These are phyloP conservation scores for Diplolepis rosae DNA, from an alignment of 2,888 invertebrate species.

Conservation along the genomic window DNA sequence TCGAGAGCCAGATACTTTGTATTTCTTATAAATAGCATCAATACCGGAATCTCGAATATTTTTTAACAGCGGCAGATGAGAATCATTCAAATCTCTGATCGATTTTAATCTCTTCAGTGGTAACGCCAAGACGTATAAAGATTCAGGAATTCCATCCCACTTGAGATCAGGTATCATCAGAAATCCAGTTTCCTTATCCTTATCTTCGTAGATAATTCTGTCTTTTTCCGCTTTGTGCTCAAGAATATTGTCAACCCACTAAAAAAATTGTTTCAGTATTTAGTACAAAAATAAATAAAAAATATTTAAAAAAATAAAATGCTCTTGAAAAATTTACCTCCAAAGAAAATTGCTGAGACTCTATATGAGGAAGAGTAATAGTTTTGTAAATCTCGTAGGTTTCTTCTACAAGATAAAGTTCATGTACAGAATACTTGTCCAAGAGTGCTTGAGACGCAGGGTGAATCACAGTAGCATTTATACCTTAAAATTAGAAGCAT, in stretches of 20 bases:
- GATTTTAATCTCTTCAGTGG: slow-evolving; percentile 85
- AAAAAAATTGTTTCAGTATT: slow-evolving; percentile 64
- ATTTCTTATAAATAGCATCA: slow-evolving; percentile 85
- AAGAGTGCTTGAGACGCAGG: slow-evolving; percentile 96
- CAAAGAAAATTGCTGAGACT: slow-evolving; percentile 83
- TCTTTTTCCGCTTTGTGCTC: slow-evolving; percentile 93
- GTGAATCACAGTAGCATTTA: slow-evolving; percentile 92
- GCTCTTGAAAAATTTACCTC: slow-evolving; percentile 81
- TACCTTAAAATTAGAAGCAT: slow-evolving; percentile 76
- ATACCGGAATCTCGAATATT: slow-evolving; percentile 86
- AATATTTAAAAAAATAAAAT: not conserved
- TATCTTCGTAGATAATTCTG: slow-evolving; percentile 88
- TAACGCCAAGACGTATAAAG: slow-evolving; percentile 90
- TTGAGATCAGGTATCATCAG: slow-evolving; percentile 95
- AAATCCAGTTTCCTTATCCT: slow-evolving; percentile 87
- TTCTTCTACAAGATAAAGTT: slow-evolving; percentile 86
- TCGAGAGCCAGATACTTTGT: slow-evolving; percentile 80
- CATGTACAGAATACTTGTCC: slow-evolving; percentile 86
- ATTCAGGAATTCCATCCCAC: slow-evolving; percentile 91
- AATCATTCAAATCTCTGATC: slow-evolving; percentile 85
- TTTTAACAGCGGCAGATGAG: slow-evolving; percentile 87
- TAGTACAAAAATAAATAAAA: not conserved
- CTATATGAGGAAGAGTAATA: slow-evolving; percentile 86
- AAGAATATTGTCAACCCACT: slow-evolving; percentile 98
- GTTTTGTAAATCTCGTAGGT: slow-evolving; percentile 87